phyloP scores from a whole-genome alignment of 2,888 invertebrate species.

The Cheilosia urbana region DNA sequence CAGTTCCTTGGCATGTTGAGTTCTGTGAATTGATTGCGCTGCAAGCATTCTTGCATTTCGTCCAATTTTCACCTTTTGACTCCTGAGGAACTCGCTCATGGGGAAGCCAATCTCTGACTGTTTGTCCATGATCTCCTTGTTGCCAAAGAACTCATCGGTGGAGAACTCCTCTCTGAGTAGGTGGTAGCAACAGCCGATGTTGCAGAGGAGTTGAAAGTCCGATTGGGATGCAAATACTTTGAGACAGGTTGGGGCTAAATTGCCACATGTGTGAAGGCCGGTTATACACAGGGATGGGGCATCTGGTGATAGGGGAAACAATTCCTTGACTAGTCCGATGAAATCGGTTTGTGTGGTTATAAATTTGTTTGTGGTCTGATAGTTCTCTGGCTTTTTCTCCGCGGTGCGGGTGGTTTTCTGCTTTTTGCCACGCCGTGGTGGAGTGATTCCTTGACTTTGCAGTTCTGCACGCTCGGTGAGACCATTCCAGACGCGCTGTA shows the following conservation, averaged over 20 bases:
- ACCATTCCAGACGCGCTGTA: constrained; percentile 86
- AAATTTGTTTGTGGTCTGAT: constrained; percentile 87
- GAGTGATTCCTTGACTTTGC: constrained; percentile 82
- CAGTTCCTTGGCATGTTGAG: constrained; percentile 85
- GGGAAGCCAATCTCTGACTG: constrained; percentile 86
- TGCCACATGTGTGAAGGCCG: constrained; percentile 96
- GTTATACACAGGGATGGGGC: constrained; percentile 85
- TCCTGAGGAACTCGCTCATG: constrained; percentile 86
- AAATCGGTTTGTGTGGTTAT: constrained; percentile 87
- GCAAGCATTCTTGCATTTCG: constrained; percentile 94
- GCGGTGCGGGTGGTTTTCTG: constrained; percentile 19
- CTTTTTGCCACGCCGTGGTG: constrained; percentile 79
- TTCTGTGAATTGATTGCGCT: constrained; percentile 91
- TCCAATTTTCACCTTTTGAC: constrained; percentile 85
- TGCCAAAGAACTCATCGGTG: constrained; percentile 80
- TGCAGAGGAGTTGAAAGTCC: constrained; percentile 87
- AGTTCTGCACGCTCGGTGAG: constrained; percentile 85
- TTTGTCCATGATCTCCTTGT: constrained; percentile 78
- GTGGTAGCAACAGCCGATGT: constrained; percentile 96
- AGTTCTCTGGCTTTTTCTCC: constrained; percentile 80
- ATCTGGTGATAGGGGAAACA: constrained; percentile 82
- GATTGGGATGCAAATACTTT: constrained; percentile 87
- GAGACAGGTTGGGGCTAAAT: constrained; percentile 90
- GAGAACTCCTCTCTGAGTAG: constrained; percentile 87
- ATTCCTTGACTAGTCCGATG: constrained; percentile 83